Conservation (phyloP, 2,113 vertebrate species). For the Megalops atlanticus region DNA sequence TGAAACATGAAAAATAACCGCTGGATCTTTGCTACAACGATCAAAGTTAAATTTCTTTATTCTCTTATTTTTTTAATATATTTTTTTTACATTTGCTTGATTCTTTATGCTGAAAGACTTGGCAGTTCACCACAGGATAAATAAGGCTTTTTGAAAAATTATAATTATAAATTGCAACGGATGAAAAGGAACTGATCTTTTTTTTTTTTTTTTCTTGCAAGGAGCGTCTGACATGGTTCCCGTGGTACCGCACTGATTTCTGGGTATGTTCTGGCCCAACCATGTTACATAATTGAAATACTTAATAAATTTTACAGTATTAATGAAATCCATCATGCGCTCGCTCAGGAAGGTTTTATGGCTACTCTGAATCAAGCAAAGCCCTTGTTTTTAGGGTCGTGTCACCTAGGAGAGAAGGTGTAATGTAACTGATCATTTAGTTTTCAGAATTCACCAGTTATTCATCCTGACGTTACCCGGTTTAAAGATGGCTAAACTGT, state of each 20-base stretch:
- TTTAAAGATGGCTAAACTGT: not conserved
- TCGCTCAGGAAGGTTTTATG: not conserved
- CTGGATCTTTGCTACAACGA: constrained; percentile 36
- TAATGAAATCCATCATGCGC: constrained; percentile 23
- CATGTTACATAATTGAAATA: constrained; percentile 37
- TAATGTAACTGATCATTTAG: constrained; percentile 7
- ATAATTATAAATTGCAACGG: not conserved
- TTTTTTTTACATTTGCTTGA: not conserved
- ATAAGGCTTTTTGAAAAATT: not conserved
- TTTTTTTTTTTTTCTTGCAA: too few relatives aligned
- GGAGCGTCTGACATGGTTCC: constrained; percentile 38
- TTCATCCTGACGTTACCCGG: not conserved
- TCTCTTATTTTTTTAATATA: constrained; percentile 19
- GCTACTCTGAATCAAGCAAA: not conserved
- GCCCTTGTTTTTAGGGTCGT: not conserved
- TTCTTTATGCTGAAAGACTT: not conserved
- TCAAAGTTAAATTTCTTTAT: constrained; percentile 45
- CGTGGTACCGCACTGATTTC: constrained; percentile 17
- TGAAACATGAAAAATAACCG: constrained; percentile 16
- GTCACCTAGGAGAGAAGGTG: not conserved
- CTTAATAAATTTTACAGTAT: constrained; percentile 32
- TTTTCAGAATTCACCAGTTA: not conserved
- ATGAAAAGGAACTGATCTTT: not conserved
- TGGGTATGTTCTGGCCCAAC: constrained; percentile 21
- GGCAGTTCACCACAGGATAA: not conserved